Base-by-base conservation (phyloP, 1,140 invertebrate species). In the Procambarus virginalis region DNA sequence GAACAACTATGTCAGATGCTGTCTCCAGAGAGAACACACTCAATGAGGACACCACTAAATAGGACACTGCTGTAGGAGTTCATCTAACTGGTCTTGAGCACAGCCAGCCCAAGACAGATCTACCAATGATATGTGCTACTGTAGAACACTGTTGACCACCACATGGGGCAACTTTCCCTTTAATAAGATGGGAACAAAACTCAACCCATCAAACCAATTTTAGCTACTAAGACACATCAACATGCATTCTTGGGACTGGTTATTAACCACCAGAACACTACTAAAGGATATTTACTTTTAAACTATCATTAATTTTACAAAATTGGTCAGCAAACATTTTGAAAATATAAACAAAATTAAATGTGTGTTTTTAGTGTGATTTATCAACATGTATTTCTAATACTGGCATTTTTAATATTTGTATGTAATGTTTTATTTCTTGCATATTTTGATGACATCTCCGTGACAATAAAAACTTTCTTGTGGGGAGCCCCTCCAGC, bases 61-160 rank as follows among this genome's bases (percentile, higher is more conserved):
- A 46, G 80, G 60, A 68, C 55, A 83, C 55, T n/a, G 51, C 80
- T 64, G 5, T 46, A 80, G 76, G 77, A 79, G 55, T 60, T 64
- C 78, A 34, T 68, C 85, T 79, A 86, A 17, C 76, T 68, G 58
- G 60, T 86, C 85, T 22, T 45, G 68, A 34, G n/a, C n/a, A 81
- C 49, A 81, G 79, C 22, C 79, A n/a, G 49, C 60, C 73, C 80
- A 64, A 83, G 87, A 77, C 80, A 46, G 46, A 48, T 76, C 87
- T 89, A 89, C 58, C 80, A 89, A 89, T 89, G 87, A 89, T 89
- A 89, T 89, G 87, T 89, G 81, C 87, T 89, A 89, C 87, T 81
- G 77, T 46, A 78, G 81, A 84, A 82, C 73, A 89, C 87, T 89
- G 81, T 73, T 82, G 60, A 83, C 87, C 81, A 89, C 80, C 80